phyloP scores from a whole-genome alignment of 2,888 invertebrate genomes.

The Tridacna crocea region DNA sequence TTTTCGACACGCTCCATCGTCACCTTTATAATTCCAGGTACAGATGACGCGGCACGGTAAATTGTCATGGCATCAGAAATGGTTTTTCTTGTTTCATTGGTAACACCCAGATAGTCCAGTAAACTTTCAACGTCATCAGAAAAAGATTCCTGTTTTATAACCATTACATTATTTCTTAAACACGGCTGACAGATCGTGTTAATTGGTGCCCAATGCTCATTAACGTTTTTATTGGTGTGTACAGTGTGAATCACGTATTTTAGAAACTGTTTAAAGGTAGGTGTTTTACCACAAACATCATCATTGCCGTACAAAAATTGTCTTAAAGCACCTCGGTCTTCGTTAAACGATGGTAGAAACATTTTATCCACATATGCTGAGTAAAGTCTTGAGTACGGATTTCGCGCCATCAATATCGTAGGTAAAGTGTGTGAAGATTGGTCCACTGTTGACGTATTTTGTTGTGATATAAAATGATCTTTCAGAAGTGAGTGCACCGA shows the following conservation, averaged over 20 bases:
- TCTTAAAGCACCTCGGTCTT: background rate
- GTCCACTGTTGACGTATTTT: background rate
- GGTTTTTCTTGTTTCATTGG: background rate
- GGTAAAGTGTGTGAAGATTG: background rate
- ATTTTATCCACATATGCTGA: conserved; percentile 12
- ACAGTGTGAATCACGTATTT: conserved; percentile 3
- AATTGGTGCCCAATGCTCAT: conserved; percentile 17
- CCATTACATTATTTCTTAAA: background rate
- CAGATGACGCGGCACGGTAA: background rate
- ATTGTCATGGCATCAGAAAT: background rate
- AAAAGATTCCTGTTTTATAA: conserved; percentile 16
- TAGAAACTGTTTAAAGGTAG: background rate
- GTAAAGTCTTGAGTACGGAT: conserved; percentile 9
- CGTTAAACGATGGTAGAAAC: background rate
- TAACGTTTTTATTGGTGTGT: background rate
- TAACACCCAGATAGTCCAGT: background rate
- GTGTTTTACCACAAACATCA: background rate
- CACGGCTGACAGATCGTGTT: conserved; percentile 2
- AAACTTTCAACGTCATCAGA: conserved; percentile 1
- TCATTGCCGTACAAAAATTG: background rate
- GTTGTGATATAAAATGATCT: background rate
- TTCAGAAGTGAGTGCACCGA: background rate
- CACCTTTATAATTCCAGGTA: background rate
- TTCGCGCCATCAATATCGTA: background rate
- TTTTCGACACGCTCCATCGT: background rate